Percentiles rank a stretch among this genome's conserved stretches.
Evolutionary conservation across 2,113 vertebrate species (phyloP).

Genomic region (Callopanchax toddi): DNA sequence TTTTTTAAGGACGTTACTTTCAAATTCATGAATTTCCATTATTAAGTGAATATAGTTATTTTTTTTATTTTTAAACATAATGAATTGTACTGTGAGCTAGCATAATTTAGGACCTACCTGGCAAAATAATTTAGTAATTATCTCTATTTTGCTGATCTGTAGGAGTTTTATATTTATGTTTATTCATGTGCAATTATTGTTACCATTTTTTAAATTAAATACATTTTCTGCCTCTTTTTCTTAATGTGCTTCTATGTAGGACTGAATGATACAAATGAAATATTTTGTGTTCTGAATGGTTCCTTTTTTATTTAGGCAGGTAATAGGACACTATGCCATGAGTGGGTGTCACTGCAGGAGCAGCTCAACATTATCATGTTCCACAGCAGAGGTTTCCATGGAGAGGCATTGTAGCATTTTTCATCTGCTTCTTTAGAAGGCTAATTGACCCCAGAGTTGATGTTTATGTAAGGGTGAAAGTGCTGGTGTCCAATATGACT

Average conservation of each 20-base stretch:
- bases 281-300: not conserved
- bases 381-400: conserved; percentile 40
- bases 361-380: conserved; percentile 44
- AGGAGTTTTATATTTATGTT: too few species aligned
- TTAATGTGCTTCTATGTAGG: not conserved
- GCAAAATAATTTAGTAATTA: too few species aligned
- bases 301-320: not conserved
- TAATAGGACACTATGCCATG: conserved; percentile 37
- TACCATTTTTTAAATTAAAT: too few species aligned
- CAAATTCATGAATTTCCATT: not conserved
- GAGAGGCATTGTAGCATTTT: conserved; percentile 41
- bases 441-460: not conserved
- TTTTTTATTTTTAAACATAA: too few species aligned
- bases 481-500: conserved; percentile 3
- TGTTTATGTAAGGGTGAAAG: not conserved
- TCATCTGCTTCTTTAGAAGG: conserved; percentile 9
- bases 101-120: too few species aligned
- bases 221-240: not conserved
- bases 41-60: not conserved
- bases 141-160: too few species aligned
- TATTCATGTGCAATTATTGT: too few species aligned
- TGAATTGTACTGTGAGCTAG: too few species aligned
- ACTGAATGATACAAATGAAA: not conserved
- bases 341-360: conserved; percentile 18
- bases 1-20: too few species aligned